Percentiles rank a stretch among this genome's conserved stretches.
Evolutionary conservation across 2,797 vertebrate species (phyloP).

Genomic region (Protosalanx chinensis): DNA sequence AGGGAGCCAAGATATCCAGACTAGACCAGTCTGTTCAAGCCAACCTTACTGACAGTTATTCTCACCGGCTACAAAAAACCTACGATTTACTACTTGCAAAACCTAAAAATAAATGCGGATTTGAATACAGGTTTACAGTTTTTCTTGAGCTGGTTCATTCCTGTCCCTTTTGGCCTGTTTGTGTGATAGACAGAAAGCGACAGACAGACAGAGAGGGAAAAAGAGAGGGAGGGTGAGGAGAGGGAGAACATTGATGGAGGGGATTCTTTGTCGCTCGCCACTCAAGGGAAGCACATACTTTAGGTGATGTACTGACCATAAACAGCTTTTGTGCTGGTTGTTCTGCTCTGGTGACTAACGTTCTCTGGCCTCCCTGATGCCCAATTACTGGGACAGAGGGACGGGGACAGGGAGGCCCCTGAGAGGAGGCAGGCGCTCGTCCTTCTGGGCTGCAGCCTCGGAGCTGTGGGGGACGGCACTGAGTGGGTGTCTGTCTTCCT

Average conservation of each 20-base stretch:
- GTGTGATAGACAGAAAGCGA: neutral
- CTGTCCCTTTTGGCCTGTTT: neutral
- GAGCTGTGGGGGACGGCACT: neutral
- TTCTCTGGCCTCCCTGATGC: constrained; percentile 2
- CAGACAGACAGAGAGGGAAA: neutral
- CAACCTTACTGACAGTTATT: neutral
- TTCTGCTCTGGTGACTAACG: constrained; percentile 3
- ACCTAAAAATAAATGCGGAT: neutral
- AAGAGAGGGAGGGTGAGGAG: neutral
- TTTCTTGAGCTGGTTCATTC: constrained; percentile 3
- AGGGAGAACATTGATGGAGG: neutral
- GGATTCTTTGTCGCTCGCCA: neutral
- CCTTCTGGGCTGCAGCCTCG: constrained; percentile 1
- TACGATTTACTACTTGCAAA: neutral
- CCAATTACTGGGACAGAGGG: constrained; percentile 1
- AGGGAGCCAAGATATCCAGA: neutral
- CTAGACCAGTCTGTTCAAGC: neutral
- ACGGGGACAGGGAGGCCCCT: neutral
- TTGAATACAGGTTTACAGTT: neutral
- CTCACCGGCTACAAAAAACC: neutral
- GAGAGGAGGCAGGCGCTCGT: neutral
- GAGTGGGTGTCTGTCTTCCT: neutral
- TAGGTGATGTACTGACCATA: neutral
- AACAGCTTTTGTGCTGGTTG: constrained; percentile 12
- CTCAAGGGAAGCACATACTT: constrained; percentile 2